phyloP scores from a whole-genome alignment of 2,888 invertebrate species.

The Nomada fucata region DNA sequence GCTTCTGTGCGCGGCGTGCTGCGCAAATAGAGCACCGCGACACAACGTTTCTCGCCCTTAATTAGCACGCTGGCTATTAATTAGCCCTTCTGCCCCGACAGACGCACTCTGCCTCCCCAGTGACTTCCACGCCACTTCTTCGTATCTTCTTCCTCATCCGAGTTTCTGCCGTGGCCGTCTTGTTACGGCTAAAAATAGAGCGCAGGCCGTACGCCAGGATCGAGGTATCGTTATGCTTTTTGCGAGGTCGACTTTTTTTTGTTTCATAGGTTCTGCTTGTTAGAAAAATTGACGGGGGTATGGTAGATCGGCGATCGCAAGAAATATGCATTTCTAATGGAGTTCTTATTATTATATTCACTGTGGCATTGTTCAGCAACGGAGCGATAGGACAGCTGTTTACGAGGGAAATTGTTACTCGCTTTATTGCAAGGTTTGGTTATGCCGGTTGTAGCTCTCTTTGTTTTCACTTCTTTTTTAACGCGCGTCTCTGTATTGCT shows the following conservation, averaged over 20 bases:
- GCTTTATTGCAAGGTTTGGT: too few relatives aligned
- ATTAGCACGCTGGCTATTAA: constrained; percentile 63
- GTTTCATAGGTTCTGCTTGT: too few relatives aligned
- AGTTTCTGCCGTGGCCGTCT: constrained; percentile 26
- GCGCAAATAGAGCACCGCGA: constrained; percentile 45
- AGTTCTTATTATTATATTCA: too few relatives aligned
- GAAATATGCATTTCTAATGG: too few relatives aligned
- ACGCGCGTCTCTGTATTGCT: too few relatives aligned
- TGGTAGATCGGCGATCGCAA: too few relatives aligned
- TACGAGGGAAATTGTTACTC: too few relatives aligned
- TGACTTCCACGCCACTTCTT: constrained; percentile 45
- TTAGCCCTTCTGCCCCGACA: constrained; percentile 47
- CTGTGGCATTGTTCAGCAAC: too few relatives aligned
- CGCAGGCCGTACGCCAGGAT: constrained; percentile 10
- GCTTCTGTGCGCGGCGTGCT: constrained; percentile 3
- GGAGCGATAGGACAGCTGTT: too few relatives aligned
- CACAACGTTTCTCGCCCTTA: constrained; percentile 60
- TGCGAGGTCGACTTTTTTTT: neutral
- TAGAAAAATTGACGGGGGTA: neutral
- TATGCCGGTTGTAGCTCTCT: too few relatives aligned
- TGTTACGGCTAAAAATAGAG: constrained; percentile 59
- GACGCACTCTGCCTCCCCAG: constrained; percentile 39
- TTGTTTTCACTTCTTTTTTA: too few relatives aligned
- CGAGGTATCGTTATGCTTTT: neutral
- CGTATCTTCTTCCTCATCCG: constrained; percentile 43